phyloP scores from a whole-genome alignment of 2,888 invertebrate genomes.

The Drosophila mayaguana region DNA sequence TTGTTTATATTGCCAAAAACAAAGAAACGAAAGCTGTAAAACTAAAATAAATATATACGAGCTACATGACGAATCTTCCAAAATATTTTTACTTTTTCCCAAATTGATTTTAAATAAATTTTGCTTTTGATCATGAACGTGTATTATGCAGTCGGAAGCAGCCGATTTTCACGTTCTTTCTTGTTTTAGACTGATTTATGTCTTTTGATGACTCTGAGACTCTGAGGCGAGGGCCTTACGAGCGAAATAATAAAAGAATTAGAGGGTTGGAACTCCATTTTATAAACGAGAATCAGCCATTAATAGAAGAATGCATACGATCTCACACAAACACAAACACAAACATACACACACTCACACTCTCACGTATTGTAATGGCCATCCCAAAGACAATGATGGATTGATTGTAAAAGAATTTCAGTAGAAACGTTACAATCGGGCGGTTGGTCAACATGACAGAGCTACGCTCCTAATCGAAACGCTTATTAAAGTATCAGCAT shows the following conservation, averaged over 20 bases:
- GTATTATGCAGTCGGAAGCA: not conserved
- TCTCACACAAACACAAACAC: constrained; percentile 10
- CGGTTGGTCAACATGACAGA: no score
- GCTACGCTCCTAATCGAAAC: no score
- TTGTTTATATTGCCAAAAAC: no score
- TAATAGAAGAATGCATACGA: constrained; percentile 32
- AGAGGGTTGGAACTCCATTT: constrained; percentile 58
- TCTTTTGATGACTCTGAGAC: constrained; percentile 7
- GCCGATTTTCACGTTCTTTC: not conserved
- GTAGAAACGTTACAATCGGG: not conserved
- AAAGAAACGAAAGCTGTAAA: no score
- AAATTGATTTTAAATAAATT: no score
- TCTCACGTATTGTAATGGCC: not conserved
- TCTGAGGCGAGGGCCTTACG: not conserved
- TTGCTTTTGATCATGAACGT: not conserved
- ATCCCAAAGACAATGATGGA: constrained; percentile 36
- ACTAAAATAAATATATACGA: no score
- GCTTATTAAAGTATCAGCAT: no score
- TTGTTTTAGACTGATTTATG: constrained; percentile 1
- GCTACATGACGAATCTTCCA: no score
- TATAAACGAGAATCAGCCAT: constrained; percentile 39
- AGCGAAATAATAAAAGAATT: constrained; percentile 34
- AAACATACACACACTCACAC: not conserved
- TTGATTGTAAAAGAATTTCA: constrained; percentile 33
- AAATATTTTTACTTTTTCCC: no score